Evolutionary conservation across 2,888 invertebrate genomes (phyloP), one percentile per base, ranked within the genome.

Genomic region (Drosophila rubida): DNA sequence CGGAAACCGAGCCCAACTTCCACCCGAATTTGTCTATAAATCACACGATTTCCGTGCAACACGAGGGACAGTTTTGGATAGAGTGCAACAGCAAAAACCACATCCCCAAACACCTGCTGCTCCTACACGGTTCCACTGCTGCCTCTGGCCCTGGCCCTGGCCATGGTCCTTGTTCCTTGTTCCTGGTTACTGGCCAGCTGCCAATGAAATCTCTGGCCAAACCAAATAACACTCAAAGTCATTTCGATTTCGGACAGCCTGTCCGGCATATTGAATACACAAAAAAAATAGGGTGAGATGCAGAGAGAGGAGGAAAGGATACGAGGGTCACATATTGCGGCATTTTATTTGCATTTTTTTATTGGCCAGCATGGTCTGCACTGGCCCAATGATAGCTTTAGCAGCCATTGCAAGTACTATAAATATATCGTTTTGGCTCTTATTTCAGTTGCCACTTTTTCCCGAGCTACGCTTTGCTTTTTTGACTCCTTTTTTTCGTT

Each of bases 211-310:
- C 57, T 62, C 78, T 84, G 78, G 72, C 76, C 76, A 75, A 82
- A 70, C 69, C 81, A 83, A 83, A 82, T 78, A 87, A 81, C 67
- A 87, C 74, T 78, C 81, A 81, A 83, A 84, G 78, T 87, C 83
- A 82, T 80, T 86, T 82, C 68, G 78, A 59, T 76, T 77, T 71
- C 71, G 65, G 76, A 57, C 63, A 65, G 50, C 25, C 23, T 23
- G 23, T 5, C 23, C 23, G 6, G 23, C 30, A 53, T 53, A 62
- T 62, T 71, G 60, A 69, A 49, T 49, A 55, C 54, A 9, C 4
- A 32, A n/a, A 32, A n/a, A n/a, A 32, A n/a, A n/a, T n/a, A n/a
- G n/a, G n/a, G n/a, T n/a, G 32, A n/a, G 4, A n/a, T n/a, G n/a
- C n/a, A n/a, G n/a, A n/a, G 0, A n/a, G 9, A 39, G 23, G 30